Conservation (phyloP, 1,140 invertebrate genomes). For the Ectropis grisescens region DNA sequence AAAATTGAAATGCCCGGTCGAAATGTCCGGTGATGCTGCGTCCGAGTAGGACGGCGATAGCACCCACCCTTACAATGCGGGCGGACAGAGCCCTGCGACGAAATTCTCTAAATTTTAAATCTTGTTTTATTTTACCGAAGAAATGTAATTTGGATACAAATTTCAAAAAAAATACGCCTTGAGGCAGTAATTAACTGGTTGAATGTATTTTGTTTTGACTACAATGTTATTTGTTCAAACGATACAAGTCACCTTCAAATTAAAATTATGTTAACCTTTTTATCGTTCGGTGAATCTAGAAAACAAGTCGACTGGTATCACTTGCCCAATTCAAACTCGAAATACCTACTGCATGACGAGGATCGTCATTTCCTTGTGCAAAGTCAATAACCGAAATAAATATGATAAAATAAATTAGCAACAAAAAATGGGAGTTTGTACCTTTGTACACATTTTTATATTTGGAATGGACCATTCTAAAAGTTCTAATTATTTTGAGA, state of each 20-base stretch:
- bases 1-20: conserved; percentile 70
- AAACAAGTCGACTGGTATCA: conserved; percentile 5
- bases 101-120: conserved; percentile 62
- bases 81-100: conserved; percentile 51
- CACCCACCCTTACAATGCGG: conserved; percentile 63
- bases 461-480: too few relatives aligned
- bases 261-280: conserved; percentile 9
- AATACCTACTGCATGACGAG: conserved; percentile 7
- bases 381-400: conserved; percentile 30
- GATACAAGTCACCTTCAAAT: conserved; percentile 7
- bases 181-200: too few relatives aligned
- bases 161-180: not conserved
- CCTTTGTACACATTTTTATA: too few relatives aligned
- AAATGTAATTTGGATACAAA: not conserved
- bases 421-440: conserved; percentile 10
- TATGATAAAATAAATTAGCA: conserved; percentile 13
- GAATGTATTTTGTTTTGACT: conserved; percentile 1
- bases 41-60: conserved; percentile 64
- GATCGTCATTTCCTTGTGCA: conserved; percentile 28
- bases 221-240: conserved; percentile 2
- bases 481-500: too few relatives aligned
- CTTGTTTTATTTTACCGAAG: conserved; percentile 30
- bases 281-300: conserved; percentile 7
- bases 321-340: too few relatives aligned
- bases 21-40: conserved; percentile 68